These are phyloP conservation scores for Drosophila glabriapex DNA, from an alignment of 2,888 invertebrate species.

Conservation along the genomic window DNA sequence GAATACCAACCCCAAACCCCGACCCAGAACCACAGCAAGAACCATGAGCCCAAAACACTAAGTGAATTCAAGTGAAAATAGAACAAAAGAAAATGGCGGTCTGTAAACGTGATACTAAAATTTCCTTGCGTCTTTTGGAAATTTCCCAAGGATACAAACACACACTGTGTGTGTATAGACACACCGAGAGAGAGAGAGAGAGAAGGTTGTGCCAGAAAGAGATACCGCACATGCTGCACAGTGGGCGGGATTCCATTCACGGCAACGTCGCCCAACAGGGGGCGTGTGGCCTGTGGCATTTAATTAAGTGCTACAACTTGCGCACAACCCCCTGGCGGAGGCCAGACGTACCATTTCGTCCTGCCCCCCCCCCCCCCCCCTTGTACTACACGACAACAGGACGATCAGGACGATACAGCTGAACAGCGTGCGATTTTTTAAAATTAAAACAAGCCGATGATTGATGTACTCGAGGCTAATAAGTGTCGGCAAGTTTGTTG, in stretches of 20 bases:
- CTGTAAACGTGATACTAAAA: slow-evolving; percentile 54
- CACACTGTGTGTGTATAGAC: slow-evolving; percentile 1
- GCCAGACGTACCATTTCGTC: neutral
- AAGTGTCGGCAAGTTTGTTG: slow-evolving; percentile 65
- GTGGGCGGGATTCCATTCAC: slow-evolving; percentile 73
- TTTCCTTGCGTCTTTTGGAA: slow-evolving; percentile 59
- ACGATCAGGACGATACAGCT: slow-evolving; percentile 12
- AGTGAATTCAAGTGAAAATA: slow-evolving; percentile 44
- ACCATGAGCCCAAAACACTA: slow-evolving; percentile 1
- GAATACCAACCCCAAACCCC: slow-evolving; percentile 7
- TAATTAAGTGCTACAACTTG: slow-evolving; percentile 74
- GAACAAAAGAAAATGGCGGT: slow-evolving; percentile 68
- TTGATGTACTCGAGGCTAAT: slow-evolving; percentile 79
- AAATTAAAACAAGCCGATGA: slow-evolving; percentile 78
- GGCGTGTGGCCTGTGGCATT: slow-evolving; percentile 59
- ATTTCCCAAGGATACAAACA: slow-evolving; percentile 61
- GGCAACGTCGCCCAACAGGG: slow-evolving; percentile 35
- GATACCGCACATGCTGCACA: slow-evolving; percentile 57
- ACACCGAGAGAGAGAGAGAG: neutral
- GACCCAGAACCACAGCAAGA: neutral
- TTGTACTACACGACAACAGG: slow-evolving; percentile 3
- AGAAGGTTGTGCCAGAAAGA: slow-evolving; percentile 55
- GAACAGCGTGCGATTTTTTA: slow-evolving; percentile 77
- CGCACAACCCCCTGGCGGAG: slow-evolving; percentile 30
- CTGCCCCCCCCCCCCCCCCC: too few species aligned